Percentiles rank a stretch among this genome's conserved stretches.
phyloP scores from a whole-genome alignment of 1,140 invertebrate species.

The Lepidurus packardi region DNA sequence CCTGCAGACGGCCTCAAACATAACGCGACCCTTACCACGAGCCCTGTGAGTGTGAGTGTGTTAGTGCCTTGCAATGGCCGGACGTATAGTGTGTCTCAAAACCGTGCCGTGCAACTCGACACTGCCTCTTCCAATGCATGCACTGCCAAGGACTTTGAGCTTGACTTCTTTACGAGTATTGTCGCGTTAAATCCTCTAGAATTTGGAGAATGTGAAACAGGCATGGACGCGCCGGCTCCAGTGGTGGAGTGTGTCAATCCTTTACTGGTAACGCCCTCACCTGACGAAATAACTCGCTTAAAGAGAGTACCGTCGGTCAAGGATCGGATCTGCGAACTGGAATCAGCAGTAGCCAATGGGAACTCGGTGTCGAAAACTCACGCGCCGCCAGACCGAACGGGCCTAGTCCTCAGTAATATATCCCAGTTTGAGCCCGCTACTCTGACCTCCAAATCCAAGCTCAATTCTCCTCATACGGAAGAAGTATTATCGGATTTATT shows the following conservation, averaged over 20 bases:
- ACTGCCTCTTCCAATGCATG: conserved; percentile 38
- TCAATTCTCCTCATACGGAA: background rate
- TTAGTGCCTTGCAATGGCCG: conserved; percentile 56
- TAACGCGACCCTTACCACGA: conserved; percentile 46
- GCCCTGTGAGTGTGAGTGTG: conserved; percentile 66
- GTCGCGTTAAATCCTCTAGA: conserved; percentile 35
- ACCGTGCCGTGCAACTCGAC: conserved; percentile 66
- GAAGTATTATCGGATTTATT: background rate
- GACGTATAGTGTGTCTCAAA: conserved; percentile 80
- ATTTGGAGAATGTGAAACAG: conserved; percentile 46
- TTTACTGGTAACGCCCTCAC: background rate
- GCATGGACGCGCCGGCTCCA: background rate
- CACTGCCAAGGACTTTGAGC: conserved; percentile 38
- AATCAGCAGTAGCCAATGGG: conserved; percentile 42
- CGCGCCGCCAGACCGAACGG: conserved; percentile 46
- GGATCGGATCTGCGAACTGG: conserved; percentile 59
- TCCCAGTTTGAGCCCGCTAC: conserved; percentile 52
- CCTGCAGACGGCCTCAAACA: background rate
- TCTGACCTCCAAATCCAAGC: background rate
- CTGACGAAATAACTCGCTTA: conserved; percentile 16
- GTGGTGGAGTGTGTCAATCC: conserved; percentile 5
- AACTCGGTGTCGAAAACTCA: conserved; percentile 39
- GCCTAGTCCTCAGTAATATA: conserved; percentile 59
- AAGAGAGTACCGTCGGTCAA: conserved; percentile 46
- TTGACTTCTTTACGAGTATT: conserved; percentile 12